Conservation (phyloP, 1,140 invertebrate species). For the Dryas iulia region DNA sequence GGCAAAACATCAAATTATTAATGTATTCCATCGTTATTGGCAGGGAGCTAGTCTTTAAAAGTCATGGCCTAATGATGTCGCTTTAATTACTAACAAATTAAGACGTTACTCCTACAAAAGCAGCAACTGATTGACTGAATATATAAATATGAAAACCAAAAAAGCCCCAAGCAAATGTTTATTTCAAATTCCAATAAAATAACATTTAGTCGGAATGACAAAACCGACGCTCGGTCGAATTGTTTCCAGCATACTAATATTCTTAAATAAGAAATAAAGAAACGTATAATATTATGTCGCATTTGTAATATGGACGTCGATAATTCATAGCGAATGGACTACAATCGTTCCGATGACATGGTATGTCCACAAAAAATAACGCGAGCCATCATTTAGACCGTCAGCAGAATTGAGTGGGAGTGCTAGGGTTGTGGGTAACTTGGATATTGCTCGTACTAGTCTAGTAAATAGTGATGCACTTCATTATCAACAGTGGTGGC, state of each 20-base stretch:
- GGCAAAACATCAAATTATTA: conserved; percentile 35
- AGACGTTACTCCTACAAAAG: conserved; percentile 8
- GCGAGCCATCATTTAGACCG: conserved; percentile 75
- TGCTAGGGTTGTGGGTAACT: neutral
- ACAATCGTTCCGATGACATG: conserved; percentile 78
- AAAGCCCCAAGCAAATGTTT: conserved; percentile 56
- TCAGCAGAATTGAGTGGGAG: conserved; percentile 72
- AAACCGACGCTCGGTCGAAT: conserved; percentile 69
- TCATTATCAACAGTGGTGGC: neutral
- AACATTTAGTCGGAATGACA: conserved; percentile 78
- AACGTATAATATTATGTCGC: conserved; percentile 75
- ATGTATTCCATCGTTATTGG: neutral
- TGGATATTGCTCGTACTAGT: neutral
- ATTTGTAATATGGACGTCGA: conserved; percentile 77
- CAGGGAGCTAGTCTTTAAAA: neutral
- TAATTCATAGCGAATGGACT: conserved; percentile 78
- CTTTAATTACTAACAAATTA: conserved; percentile 3
- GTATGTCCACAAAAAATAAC: conserved; percentile 77
- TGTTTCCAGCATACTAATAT: conserved; percentile 78
- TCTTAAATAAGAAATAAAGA: conserved; percentile 78
- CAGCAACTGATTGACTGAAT: conserved; percentile 2
- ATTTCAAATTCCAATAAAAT: conserved; percentile 78
- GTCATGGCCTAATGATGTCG: neutral
- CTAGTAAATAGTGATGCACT: neutral
- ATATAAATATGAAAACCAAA: conserved; percentile 8